phyloP scores from a whole-genome alignment of 2,888 invertebrate species.

The Sericinus montela region DNA sequence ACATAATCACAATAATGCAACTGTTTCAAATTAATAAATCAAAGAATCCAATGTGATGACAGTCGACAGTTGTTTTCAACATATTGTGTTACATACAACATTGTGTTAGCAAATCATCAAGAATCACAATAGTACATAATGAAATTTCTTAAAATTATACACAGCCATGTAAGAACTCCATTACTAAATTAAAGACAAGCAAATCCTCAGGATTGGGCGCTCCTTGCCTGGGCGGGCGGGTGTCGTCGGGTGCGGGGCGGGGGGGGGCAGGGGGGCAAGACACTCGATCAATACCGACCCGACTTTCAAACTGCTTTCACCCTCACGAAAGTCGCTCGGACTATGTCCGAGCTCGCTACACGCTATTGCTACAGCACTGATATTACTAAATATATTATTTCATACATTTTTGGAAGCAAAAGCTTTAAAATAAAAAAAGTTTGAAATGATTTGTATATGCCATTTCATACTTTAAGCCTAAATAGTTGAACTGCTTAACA shows the following conservation, averaged over 20 bases:
- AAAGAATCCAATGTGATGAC: too few species aligned
- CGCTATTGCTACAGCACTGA: slow-evolving; percentile 41
- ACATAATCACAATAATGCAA: too few species aligned
- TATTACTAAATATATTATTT: slow-evolving; percentile 26
- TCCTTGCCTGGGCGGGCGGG: slow-evolving; percentile 40
- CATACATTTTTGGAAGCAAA: too few species aligned
- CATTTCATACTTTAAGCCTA: too few species aligned
- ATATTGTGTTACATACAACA: too few species aligned
- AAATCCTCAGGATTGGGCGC: slow-evolving; percentile 64
- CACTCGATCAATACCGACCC: slow-evolving; percentile 79
- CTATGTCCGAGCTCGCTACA: slow-evolving; percentile 58
- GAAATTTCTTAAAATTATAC: slow-evolving; percentile 16
- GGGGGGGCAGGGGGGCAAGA: slow-evolving; percentile 54
- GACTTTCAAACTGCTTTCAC: slow-evolving; percentile 80
- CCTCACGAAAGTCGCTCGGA: slow-evolving; percentile 78
- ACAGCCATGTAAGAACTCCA: not conserved
- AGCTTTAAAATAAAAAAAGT: too few species aligned
- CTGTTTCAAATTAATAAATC: too few species aligned
- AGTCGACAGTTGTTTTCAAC: too few species aligned
- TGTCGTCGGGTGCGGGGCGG: slow-evolving; percentile 35
- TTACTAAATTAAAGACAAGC: slow-evolving; percentile 45
- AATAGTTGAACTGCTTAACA: too few species aligned
- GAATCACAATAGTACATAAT: too few species aligned
- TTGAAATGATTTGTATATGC: too few species aligned
- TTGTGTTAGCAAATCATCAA: too few species aligned